Evolutionary conservation across 1,140 invertebrate genomes (phyloP).

Genomic region (Bombus vancouverensis): DNA sequence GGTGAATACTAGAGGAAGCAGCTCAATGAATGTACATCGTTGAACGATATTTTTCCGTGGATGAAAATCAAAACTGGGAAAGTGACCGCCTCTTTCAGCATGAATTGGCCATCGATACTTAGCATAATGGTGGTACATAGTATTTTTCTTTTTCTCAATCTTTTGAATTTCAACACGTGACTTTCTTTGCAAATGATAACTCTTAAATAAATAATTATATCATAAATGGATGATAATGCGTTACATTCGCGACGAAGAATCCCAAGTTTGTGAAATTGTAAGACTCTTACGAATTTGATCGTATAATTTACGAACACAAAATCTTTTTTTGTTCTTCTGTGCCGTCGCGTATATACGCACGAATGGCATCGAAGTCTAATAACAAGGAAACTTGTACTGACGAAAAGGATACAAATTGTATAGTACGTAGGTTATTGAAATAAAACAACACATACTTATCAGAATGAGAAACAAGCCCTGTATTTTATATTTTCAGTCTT

Average conservation of each 20-base stretch:
- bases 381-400: constrained; percentile 71
- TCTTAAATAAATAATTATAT: constrained; percentile 51
- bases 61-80: constrained; percentile 46
- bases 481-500: constrained; percentile 68
- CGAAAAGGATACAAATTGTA: constrained; percentile 73
- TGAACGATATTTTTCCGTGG: constrained; percentile 36
- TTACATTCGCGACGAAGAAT: constrained; percentile 43
- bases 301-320: constrained; percentile 4
- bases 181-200: constrained; percentile 47
- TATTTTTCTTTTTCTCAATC: constrained; percentile 56
- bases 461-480: constrained; percentile 65
- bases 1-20: constrained; percentile 42
- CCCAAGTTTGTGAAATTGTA: constrained; percentile 52
- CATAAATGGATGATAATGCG: constrained; percentile 50
- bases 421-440: constrained; percentile 77
- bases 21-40: constrained; percentile 22
- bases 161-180: constrained; percentile 41
- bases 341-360: constrained; percentile 49
- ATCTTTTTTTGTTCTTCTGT: constrained; percentile 41
- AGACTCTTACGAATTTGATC: constrained; percentile 37
- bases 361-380: constrained; percentile 59
- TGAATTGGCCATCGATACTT: constrained; percentile 55
- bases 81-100: constrained; percentile 66
- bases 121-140: constrained; percentile 58
- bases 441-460: constrained; percentile 75